Base-by-base conservation (phyloP, 2,888 invertebrate species). In the Dusona sp. region DNA sequence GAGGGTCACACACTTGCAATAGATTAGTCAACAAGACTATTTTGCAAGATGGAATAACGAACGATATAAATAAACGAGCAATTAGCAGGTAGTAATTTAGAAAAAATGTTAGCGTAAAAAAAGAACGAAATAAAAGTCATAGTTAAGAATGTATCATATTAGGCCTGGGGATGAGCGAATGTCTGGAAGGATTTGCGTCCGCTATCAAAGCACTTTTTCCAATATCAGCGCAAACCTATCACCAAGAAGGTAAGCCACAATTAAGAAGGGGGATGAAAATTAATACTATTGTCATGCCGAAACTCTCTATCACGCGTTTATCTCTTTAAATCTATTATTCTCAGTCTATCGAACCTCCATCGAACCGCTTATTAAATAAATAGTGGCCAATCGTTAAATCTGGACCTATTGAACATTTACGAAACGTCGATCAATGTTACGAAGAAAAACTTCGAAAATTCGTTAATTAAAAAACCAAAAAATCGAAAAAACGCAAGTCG, bases 121-220 rank as follows among this genome's bases (percentile, higher is more conserved):
- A 89, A 25, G 72, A 79, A 90, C 90, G 88, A 91, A 92, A 92
- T 90, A 91, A 92, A 89, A 92, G 93, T 93, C 92, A 92, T 91
- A 91, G 91, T 92, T 92, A 91, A 90, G 90, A 93, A 92, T 93
- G 93, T 93, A 92, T 92, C 92, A 45, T 79, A 92, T 93, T 92
- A 93, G 93, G 93, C 92, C 92, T 91, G 91, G 93, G 92, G 93
- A 93, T 93, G 93, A 93, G 93, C 93, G 93, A 93, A 93, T 93
- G 93, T 93, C 93, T 93, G 93, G 93, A 93, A 92, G 93, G 93
- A 93, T 93, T 93, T 92, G 93, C 93, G 90, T 93, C 93, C 89
- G 93, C 93, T 93, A 92, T 93, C 92, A 93, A 93, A 93, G 93
- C 93, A 92, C 93, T 93, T 93, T 93, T 93, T 92, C 93, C 93